These are phyloP conservation scores for Taxidea taxus DNA, from an alignment of 2,113 vertebrate species.

Conservation along the genomic window DNA sequence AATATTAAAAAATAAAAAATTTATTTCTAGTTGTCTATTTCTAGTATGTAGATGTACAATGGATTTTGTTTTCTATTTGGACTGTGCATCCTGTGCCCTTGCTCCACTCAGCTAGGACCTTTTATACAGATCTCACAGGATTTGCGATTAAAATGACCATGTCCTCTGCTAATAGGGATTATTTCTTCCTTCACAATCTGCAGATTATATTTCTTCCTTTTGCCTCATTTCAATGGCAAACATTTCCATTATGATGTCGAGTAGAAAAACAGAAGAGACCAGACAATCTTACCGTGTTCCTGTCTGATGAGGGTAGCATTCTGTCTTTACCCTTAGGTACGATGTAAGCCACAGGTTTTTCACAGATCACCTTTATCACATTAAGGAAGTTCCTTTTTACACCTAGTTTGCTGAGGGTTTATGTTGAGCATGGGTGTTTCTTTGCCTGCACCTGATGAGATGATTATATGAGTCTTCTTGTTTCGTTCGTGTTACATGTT, in stretches of 20 bases:
- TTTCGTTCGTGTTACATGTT: neutral
- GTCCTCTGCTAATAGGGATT: neutral
- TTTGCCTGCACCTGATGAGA: neutral
- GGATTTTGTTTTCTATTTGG: neutral
- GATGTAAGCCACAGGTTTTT: too few relatives aligned
- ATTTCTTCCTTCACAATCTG: neutral
- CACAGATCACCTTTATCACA: neutral
- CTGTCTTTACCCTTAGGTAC: neutral
- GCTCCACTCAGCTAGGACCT: neutral
- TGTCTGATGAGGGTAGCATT: neutral
- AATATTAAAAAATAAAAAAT: too few relatives aligned
- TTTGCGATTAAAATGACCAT: rapidly evolving
- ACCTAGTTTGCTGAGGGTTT: neutral
- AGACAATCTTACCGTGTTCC: neutral
- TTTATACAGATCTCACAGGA: too few relatives aligned
- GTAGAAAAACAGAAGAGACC: too few relatives aligned
- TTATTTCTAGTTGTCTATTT: neutral
- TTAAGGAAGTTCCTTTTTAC: neutral
- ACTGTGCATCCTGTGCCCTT: neutral
- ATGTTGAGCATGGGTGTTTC: too few relatives aligned
- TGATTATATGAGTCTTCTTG: neutral
- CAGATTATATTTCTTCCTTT: neutral
- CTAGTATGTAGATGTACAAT: neutral
- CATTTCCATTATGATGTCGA: neutral
- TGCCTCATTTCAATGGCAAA: neutral